Evolutionary conservation across 2,797 vertebrate genomes (phyloP).

Genomic region (Centropyge bicolor): DNA sequence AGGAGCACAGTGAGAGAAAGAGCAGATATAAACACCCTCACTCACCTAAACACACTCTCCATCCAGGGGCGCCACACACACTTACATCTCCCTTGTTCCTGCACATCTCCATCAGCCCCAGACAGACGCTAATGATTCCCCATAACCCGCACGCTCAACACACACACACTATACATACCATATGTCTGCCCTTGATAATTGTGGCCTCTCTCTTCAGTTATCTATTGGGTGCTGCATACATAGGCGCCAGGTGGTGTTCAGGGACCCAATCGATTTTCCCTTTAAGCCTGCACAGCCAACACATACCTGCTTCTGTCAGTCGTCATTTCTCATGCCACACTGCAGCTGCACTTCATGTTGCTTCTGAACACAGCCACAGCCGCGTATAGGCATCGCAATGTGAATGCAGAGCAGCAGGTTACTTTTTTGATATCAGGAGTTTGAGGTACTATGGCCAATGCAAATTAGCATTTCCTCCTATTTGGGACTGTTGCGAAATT

Average conservation of each 20-base stretch:
- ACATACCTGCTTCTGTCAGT: constrained; percentile 12
- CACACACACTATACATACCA: background rate
- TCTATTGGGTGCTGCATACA: constrained; percentile 3
- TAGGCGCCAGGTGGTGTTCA: constrained; percentile 21
- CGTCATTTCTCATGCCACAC: background rate
- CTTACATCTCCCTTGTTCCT: background rate
- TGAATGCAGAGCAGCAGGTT: too few species aligned
- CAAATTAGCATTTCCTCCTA: too few species aligned
- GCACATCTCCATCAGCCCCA: background rate
- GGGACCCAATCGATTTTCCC: constrained; percentile 19
- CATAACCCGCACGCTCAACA: background rate
- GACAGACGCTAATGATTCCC: constrained; percentile 6
- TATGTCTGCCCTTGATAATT: constrained; percentile 9
- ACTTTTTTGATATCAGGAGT: too few species aligned
- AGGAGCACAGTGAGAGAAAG: background rate
- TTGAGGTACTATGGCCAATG: too few species aligned
- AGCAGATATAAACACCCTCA: background rate
- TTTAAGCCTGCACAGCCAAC: background rate
- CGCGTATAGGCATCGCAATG: background rate
- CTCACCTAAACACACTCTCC: background rate
- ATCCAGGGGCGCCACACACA: background rate
- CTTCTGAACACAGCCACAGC: background rate
- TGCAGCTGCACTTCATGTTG: background rate
- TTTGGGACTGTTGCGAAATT: too few species aligned
- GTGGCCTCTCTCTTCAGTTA: constrained; percentile 7